Conservation (phyloP, 53 echinoderm and acorn worm species). For the Temnopleurus reevesii region DNA sequence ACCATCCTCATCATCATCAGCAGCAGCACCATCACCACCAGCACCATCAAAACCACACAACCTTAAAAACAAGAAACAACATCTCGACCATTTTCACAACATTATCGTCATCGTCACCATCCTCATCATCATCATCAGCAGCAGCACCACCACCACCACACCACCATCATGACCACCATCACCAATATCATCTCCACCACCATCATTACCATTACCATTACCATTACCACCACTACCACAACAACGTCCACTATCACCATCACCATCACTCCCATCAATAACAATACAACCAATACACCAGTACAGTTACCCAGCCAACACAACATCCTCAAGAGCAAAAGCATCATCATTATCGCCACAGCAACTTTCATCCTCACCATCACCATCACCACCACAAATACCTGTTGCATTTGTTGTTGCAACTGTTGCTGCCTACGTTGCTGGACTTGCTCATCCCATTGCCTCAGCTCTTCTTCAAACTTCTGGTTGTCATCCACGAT, state of each 20-base stretch:
- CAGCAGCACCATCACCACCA: background rate
- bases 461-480: constrained; percentile 80
- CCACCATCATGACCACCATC: background rate
- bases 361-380: background rate
- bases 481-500: constrained; percentile 79
- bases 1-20: background rate
- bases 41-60: too few relatives aligned
- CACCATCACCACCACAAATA: background rate
- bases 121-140: background rate
- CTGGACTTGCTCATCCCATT: constrained; percentile 84
- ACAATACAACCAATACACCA: too few relatives aligned
- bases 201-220: background rate
- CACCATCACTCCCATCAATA: background rate
- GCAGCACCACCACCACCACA: background rate
- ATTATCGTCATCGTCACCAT: background rate
- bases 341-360: background rate
- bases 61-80: too few relatives aligned
- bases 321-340: background rate
- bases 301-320: too few relatives aligned
- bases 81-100: background rate
- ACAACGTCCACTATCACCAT: background rate
- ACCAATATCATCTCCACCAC: too few relatives aligned
- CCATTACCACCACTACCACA: background rate
- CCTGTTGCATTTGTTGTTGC: constrained; percentile 40
- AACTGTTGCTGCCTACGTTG: constrained; percentile 32